Evolutionary conservation across 2,113 vertebrate genomes (phyloP).

Genomic region (Anhinga rufa): DNA sequence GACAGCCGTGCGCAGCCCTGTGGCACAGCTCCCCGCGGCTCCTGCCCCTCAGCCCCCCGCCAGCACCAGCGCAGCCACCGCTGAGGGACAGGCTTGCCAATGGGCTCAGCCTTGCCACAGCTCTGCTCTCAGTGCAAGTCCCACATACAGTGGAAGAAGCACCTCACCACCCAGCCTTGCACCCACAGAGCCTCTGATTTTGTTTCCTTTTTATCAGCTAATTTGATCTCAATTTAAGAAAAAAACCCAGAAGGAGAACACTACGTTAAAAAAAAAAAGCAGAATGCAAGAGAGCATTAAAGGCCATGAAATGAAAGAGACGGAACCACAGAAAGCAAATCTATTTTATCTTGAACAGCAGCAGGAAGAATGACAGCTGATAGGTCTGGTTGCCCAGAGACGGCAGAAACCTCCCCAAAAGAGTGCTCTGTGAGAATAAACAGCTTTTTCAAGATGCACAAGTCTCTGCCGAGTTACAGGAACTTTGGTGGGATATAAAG

Average conservation of each 20-base stretch:
- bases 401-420: neutral
- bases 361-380: neutral
- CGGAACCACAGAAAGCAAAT: neutral
- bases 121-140: fast-evolving
- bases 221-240: neutral
- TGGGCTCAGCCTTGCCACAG: neutral
- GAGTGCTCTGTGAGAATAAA: fast-evolving
- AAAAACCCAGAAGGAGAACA: neutral
- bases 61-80: neutral
- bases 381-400: neutral
- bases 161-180: too few relatives aligned
- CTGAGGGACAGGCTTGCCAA: too few relatives aligned
- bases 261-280: neutral
- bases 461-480: neutral
- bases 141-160: neutral
- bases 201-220: neutral
- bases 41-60: neutral
- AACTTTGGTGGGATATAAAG: neutral
- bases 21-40: fast-evolving
- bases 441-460: fast-evolving
- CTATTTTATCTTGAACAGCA: neutral
- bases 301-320: neutral
- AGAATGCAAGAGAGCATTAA: neutral
- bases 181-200: neutral
- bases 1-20: neutral